These are phyloP conservation scores for Vombatus ursinus DNA, from an alignment of 2,113 vertebrate species.

Conservation along the genomic window DNA sequence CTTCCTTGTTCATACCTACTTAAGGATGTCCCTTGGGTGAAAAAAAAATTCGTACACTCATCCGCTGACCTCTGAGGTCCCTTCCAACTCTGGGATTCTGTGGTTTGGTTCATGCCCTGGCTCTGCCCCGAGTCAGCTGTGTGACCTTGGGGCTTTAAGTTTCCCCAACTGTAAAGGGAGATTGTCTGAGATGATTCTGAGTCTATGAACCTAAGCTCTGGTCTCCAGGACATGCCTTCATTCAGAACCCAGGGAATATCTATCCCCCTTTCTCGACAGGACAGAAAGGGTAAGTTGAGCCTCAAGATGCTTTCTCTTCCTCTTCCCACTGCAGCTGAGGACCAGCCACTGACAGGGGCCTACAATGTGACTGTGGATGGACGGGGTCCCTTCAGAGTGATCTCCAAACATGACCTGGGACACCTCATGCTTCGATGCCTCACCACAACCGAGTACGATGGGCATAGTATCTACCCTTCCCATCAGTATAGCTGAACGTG, in stretches of 20 bases:
- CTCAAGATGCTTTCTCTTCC: neutral
- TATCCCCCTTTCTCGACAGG: neutral
- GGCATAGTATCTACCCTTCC: constrained; percentile 87
- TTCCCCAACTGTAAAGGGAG: neutral
- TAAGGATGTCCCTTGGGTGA: neutral
- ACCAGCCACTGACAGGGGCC: constrained; percentile 88
- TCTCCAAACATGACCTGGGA: constrained; percentile 93
- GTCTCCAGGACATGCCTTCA: neutral
- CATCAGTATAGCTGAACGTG: constrained; percentile 81
- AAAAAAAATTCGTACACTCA: neutral
- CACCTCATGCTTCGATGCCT: constrained; percentile 93
- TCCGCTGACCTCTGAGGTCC: neutral
- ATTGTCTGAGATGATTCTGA: neutral
- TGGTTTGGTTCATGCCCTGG: neutral
- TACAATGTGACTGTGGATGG: constrained; percentile 85
- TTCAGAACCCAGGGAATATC: neutral
- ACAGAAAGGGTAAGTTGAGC: neutral
- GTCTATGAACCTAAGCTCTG: neutral
- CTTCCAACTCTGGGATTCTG: neutral
- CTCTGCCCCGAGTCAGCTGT: neutral
- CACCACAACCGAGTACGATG: constrained; percentile 86
- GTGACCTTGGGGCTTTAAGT: neutral
- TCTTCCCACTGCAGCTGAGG: constrained; percentile 73
- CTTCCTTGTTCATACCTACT: neutral
- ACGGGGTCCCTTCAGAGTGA: constrained; percentile 84